Evolutionary conservation across 64 coral and sea anemone genomes (phyloP), one percentile per base, ranked within the genome.

Genomic region (Montipora foliosa): DNA sequence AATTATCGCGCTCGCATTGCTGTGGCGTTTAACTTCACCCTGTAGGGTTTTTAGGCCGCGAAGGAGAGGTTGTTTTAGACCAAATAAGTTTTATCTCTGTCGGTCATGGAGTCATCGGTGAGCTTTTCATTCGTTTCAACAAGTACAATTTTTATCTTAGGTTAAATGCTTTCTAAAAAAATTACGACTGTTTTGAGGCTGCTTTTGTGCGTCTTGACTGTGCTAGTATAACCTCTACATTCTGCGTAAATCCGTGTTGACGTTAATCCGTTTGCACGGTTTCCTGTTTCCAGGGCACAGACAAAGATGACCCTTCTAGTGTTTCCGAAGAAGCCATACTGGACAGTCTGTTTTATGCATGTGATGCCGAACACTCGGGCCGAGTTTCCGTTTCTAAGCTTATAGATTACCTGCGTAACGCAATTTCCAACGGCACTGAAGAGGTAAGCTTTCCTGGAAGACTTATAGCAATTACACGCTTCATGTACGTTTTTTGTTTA

Each of bases 261-360:
- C 21, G 11, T 48, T 64, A 89, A 73, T 68, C 44, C 19, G 6
- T 74, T 88, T 74, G 13, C 90, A 14, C 67, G 93, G 73, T 95
- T 90, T 90, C 79, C 44, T 55, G 67, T 82, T 81, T 84, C 88
- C 93, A 95, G 93, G 80, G 84, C 21, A 19, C 79, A 13, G 93
- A 86, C 75, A 59, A n/a, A 6, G 83, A 95, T 37, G 96, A 98
- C 46, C 87, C 90, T 62, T 95, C 93, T 92, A 98, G 77, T 67
- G 58, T 89, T 92, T 95, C 77, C 17, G 96, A 98, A 44, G 93
- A 98, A 85, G 96, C 93, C 49, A 95, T 98, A 78, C 93, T 98
- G 48, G 96, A 98, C 75, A 95, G 93, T 88, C 76, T 98, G 7
- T 98, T 98, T 77, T 89, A 92, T 46, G 86, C 83, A 21, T 98